These are phyloP conservation scores for Anniella stebbinsi DNA, from an alignment of 2,797 vertebrate genomes.

Conservation along the genomic window DNA sequence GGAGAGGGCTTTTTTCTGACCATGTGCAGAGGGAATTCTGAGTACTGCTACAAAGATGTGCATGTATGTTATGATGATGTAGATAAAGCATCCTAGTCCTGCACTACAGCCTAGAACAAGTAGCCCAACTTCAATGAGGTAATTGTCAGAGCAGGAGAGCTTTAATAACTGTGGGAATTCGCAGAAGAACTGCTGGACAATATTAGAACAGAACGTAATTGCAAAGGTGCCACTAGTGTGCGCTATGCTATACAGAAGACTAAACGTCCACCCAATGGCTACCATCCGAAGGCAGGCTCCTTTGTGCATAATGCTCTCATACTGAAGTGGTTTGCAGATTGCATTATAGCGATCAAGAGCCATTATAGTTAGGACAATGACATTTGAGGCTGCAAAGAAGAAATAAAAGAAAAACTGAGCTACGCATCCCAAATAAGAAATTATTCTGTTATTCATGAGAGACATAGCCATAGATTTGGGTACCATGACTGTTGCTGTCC, in stretches of 20 bases:
- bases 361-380: neutral
- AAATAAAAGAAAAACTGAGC: slow-evolving; percentile 24
- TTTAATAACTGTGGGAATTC: no score
- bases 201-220: slow-evolving; percentile 14
- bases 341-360: no score
- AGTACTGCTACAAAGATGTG: no score
- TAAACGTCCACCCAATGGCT: neutral
- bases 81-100: no score
- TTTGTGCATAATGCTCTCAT: no score
- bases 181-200: neutral
- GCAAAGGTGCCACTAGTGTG: neutral
- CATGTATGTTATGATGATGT: no score
- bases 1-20: no score
- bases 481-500: neutral
- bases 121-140: no score
- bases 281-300: neutral
- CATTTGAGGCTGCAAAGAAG: neutral
- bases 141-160: no score
- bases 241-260: neutral
- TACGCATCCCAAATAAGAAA: slow-evolving; percentile 14
- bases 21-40: no score
- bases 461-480: slow-evolving; percentile 22
- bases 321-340: no score
- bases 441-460: neutral
- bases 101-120: no score